phyloP scores from a whole-genome alignment of 2,888 invertebrate genomes.

The Leptopterna dolabrata region DNA sequence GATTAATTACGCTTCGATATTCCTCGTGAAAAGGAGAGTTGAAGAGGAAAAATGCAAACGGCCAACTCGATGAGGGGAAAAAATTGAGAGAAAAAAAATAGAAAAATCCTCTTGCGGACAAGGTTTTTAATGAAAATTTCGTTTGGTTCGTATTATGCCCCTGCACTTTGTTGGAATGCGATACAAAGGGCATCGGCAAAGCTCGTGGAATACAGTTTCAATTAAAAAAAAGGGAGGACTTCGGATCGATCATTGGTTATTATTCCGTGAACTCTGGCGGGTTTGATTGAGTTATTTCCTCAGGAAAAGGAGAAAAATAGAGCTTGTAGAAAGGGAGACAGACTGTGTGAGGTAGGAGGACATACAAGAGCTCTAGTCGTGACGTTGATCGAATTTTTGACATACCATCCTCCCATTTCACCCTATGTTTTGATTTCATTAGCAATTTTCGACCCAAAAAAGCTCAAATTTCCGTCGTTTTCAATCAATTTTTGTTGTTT shows the following conservation, averaged over 20 bases:
- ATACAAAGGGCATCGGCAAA: slow-evolving; percentile 1
- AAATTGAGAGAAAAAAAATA: neutral
- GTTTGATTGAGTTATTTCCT: neutral
- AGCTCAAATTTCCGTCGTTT: too few species aligned
- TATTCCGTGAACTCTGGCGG: neutral
- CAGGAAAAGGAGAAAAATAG: neutral
- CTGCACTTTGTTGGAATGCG: neutral
- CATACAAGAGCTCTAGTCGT: too few species aligned
- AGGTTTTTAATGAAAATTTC: slow-evolving; percentile 20
- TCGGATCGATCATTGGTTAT: neutral
- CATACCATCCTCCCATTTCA: too few species aligned
- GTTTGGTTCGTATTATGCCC: slow-evolving; percentile 16
- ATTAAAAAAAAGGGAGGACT: neutral
- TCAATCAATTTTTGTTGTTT: too few species aligned
- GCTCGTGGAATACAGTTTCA: slow-evolving; percentile 1
- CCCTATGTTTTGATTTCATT: too few species aligned
- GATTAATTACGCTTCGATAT: neutral
- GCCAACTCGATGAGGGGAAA: too few species aligned
- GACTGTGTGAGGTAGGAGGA: too few species aligned
- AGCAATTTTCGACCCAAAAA: too few species aligned
- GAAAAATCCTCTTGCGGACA: neutral
- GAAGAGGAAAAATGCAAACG: slow-evolving; percentile 25
- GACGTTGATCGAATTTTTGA: too few species aligned
- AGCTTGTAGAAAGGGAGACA: too few species aligned
- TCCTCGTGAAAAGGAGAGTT: neutral